These are phyloP conservation scores for Murina feae DNA, from an alignment of 2,113 vertebrate genomes.

Conservation along the genomic window DNA sequence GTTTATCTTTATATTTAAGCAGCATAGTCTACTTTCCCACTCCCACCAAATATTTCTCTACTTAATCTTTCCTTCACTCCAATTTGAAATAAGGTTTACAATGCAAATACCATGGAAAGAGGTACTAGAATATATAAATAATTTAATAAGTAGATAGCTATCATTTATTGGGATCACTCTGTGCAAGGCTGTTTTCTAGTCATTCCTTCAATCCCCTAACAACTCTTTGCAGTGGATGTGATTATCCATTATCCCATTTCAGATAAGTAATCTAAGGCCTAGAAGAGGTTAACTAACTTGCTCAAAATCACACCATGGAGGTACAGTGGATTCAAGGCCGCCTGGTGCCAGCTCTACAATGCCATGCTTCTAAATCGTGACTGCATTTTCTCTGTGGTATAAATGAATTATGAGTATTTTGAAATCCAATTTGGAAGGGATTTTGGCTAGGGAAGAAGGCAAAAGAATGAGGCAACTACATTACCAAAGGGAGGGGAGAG, in stretches of 20 bases:
- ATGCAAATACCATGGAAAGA: not conserved
- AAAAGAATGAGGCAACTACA: not conserved
- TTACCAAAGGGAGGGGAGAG: not conserved
- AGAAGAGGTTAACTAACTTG: not conserved
- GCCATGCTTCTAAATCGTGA: not conserved
- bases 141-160: not conserved
- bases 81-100: slow-evolving; percentile 18
- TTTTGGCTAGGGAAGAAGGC: not conserved
- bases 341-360: not conserved
- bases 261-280: not conserved
- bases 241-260: not conserved
- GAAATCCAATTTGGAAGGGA: not conserved
- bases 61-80: not conserved
- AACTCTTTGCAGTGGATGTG: not conserved
- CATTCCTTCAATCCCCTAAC: not conserved
- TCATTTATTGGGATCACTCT: not conserved
- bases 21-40: not conserved
- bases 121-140: not conserved
- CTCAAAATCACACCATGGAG: not conserved
- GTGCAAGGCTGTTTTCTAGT: not conserved
- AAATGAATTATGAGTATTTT: not conserved
- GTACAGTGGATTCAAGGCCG: not conserved
- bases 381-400: not conserved
- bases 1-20: not conserved
- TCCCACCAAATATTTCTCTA: not conserved